A percentile compares a stretch with the other conserved stretches of the same genome.
These are phyloP conservation scores for Crotalus horridus DNA, from an alignment of 2,113 vertebrate genomes.

Conservation along the genomic window DNA sequence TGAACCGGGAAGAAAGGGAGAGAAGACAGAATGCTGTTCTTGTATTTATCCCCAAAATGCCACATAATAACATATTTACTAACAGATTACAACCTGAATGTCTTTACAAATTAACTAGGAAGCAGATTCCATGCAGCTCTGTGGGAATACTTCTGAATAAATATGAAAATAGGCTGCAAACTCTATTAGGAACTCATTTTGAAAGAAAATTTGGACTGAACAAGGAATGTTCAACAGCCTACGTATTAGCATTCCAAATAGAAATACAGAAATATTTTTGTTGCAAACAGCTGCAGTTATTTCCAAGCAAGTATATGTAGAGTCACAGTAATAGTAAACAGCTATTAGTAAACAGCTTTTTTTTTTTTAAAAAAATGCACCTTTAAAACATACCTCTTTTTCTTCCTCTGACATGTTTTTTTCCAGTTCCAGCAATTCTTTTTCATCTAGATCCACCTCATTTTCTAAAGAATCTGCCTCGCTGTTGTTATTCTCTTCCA, in stretches of 20 bases:
- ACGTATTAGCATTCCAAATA: background rate
- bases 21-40: background rate
- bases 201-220: background rate
- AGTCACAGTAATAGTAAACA: background rate
- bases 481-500: slow-evolving; percentile 39
- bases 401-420: slow-evolving; percentile 78
- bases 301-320: background rate
- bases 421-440: slow-evolving; percentile 73
- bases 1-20: background rate
- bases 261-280: background rate
- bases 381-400: slow-evolving; percentile 69
- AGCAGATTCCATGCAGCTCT: background rate
- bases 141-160: background rate
- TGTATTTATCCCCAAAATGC: background rate
- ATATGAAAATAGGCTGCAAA: background rate
- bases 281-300: background rate
- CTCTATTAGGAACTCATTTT: background rate
- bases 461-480: slow-evolving; percentile 47
- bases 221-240: background rate
- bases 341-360: background rate
- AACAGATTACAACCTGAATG: background rate
- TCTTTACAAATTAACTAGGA: background rate
- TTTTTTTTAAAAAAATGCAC: background rate
- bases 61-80: background rate
- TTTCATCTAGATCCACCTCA: slow-evolving; percentile 72